Conservation (phyloP, 2,113 vertebrate species). For the Crotophaga sulcirostris region DNA sequence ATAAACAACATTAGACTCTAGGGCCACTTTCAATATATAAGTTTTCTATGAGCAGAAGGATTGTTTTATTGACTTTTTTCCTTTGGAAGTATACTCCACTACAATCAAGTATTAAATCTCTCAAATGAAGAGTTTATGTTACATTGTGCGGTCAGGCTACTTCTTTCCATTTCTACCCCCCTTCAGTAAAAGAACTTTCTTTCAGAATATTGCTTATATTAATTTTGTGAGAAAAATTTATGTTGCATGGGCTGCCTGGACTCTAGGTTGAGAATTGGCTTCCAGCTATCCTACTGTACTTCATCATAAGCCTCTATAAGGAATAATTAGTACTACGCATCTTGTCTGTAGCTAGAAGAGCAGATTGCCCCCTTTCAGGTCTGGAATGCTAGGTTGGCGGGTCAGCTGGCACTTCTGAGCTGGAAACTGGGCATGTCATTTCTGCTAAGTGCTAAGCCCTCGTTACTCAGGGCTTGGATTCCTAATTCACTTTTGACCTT, state of each 20-base stretch:
- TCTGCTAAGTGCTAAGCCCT: conserved; percentile 64
- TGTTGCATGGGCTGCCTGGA: neutral
- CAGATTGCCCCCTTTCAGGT: conserved; percentile 62
- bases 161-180: neutral
- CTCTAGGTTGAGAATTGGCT: conserved; percentile 1
- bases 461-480: conserved; percentile 46
- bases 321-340: conserved; percentile 42
- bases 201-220: neutral
- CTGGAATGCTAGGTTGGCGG: conserved; percentile 52
- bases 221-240: neutral
- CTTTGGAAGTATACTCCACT: neutral
- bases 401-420: conserved; percentile 64
- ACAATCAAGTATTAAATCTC: neutral
- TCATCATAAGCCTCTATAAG: conserved; percentile 31
- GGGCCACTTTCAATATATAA: neutral
- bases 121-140: neutral
- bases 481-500: conserved; percentile 64
- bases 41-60: neutral
- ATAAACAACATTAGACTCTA: conserved; percentile 16
- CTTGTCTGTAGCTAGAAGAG: conserved; percentile 50
- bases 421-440: conserved; percentile 59
- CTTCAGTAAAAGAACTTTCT: neutral
- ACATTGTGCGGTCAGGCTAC: neutral
- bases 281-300: conserved; percentile 19
- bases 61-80: neutral